A percentile compares a stretch with the other conserved stretches of the same genome.
Conservation (phyloP, 2,113 vertebrate species). For the Paedocypris sp. region DNA sequence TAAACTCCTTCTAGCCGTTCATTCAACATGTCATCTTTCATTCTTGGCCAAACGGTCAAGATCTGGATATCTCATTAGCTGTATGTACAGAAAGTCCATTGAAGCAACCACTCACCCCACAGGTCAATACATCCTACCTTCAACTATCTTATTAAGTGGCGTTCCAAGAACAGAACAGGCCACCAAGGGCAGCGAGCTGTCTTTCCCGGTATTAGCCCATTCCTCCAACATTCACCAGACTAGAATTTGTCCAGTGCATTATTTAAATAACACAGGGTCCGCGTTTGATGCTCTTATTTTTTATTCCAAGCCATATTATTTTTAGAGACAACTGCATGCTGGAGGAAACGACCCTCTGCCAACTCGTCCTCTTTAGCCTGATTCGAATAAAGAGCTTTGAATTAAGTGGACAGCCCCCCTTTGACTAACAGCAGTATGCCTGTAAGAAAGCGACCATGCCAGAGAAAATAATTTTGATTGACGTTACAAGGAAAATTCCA, state of each 20-base stretch:
- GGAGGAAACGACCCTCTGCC: constrained; percentile 58
- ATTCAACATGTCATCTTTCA: neutral
- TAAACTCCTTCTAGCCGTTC: neutral
- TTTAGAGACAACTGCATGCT: constrained; percentile 62
- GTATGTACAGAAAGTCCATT: neutral
- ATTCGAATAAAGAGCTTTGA: constrained; percentile 72
- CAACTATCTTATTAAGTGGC: constrained; percentile 37
- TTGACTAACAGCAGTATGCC: constrained; percentile 58
- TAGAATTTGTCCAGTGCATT: constrained; percentile 59
- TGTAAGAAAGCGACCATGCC: constrained; percentile 68
- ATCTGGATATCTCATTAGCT: neutral
- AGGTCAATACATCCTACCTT: constrained; percentile 46
- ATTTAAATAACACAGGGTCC: constrained; percentile 50
- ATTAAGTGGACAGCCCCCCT: constrained; percentile 66
- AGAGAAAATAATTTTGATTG: constrained; percentile 87
- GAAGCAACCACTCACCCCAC: constrained; percentile 32
- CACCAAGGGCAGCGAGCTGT: constrained; percentile 36
- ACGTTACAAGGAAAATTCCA: constrained; percentile 72
- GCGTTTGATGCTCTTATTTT: constrained; percentile 48
- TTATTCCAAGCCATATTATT: constrained; percentile 40
- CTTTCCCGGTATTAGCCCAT: constrained; percentile 46
- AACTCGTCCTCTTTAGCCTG: constrained; percentile 50
- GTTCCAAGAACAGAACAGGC: constrained; percentile 15
- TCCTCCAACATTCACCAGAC: constrained; percentile 47
- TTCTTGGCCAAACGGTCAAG: neutral